These are phyloP conservation scores for Sebastiscus tertius DNA, from an alignment of 2,797 vertebrate genomes.

Conservation along the genomic window DNA sequence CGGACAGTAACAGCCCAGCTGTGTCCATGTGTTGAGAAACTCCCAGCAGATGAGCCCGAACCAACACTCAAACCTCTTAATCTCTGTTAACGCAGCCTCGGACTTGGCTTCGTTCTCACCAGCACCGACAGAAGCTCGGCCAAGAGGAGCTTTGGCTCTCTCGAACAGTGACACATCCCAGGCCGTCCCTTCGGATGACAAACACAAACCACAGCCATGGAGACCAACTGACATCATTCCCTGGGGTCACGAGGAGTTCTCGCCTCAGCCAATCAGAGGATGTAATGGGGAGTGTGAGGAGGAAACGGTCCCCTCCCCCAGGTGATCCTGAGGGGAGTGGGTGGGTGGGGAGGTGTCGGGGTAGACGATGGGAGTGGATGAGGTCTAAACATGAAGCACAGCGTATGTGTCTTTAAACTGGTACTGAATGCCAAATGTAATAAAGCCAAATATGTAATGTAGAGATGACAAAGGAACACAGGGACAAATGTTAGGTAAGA, in stretches of 20 bases:
- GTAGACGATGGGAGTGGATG: background rate
- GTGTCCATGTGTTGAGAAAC: slow-evolving; percentile 15
- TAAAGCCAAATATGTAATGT: background rate
- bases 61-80: slow-evolving; percentile 17
- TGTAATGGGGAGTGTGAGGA: background rate
- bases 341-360: background rate
- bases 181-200: slow-evolving; percentile 22
- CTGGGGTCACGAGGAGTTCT: background rate
- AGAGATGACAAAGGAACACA: background rate
- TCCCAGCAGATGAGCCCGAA: background rate
- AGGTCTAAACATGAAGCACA: background rate
- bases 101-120: slow-evolving; percentile 33
- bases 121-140: slow-evolving; percentile 32
- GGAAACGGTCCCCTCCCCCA: background rate
- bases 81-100: slow-evolving; percentile 5
- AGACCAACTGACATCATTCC: slow-evolving; percentile 45
- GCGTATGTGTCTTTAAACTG: background rate
- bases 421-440: background rate
- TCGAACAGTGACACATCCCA: slow-evolving; percentile 20
- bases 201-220: slow-evolving; percentile 45
- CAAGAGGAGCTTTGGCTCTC: slow-evolving; percentile 26
- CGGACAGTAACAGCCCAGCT: slow-evolving; percentile 26
- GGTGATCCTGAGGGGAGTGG: background rate
- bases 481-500: background rate
- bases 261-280: slow-evolving; percentile 34